Evolutionary conservation across 2,888 invertebrate genomes (phyloP), one percentile per base, ranked within the genome.

Genomic region (Eutolmus rufibarbis): DNA sequence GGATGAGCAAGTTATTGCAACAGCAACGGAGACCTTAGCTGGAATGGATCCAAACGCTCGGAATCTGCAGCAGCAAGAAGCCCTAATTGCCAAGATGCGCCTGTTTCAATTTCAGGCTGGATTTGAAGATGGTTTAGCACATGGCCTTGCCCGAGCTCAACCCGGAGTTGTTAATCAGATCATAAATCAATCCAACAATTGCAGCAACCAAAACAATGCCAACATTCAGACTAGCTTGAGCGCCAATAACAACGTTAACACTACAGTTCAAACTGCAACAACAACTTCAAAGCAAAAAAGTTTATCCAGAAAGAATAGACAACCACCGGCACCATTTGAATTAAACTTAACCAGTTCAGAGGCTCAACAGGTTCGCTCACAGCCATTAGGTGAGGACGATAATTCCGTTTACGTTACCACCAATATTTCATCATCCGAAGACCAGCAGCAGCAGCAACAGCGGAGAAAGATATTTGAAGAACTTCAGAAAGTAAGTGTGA

Each of bases 321-420:
- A 91, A 86, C 90, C 91, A 23, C 91, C 91, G 74, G 90, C 91
- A 85, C 91, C 91, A 23, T 91, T 91, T 85, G 92, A 92, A 87
- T 88, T 91, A 34, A 92, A 91, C 89, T 88, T 90, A 56, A 89
- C 90, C 82, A 89, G 90, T 37, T 90, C 91, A 28, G 89, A 90
- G 81, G 90, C 89, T 85, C 89, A 90, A 82, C 90, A 91, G 89
- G 92, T 93, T 57, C 93, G 94, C 76, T 93, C 94, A 23, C 94
- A 94, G 89, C 93, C 93, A 2, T 90, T 93, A 87, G 93, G 93
- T 1, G 93, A 93, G 88, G 93, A 93, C 89, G 92, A 91, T 88
- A 89, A 89, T 37, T 87, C 87, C 31, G 37, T 87, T n/a, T 87
- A 84, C 66, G 86, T 88, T 74, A 86, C 88, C 40, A 82, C 82